Evolutionary conservation across 2,113 vertebrate genomes (phyloP).

Genomic region (Seriola aureovittata): DNA sequence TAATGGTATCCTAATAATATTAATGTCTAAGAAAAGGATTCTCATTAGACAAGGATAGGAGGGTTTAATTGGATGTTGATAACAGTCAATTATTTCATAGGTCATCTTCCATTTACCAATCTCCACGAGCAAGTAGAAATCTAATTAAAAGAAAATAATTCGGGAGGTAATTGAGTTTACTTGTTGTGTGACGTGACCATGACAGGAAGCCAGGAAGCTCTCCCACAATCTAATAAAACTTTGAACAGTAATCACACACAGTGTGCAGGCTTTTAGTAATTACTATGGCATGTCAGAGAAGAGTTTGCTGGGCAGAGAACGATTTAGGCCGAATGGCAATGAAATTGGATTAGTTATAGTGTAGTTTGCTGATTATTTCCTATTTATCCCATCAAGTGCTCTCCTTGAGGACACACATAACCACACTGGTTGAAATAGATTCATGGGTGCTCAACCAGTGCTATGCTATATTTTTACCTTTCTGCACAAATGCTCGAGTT

Average conservation of each 20-base stretch:
- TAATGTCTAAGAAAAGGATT: constrained; percentile 12
- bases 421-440: neutral
- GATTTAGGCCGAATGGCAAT: constrained; percentile 20
- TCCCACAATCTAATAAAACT: constrained; percentile 60
- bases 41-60: constrained; percentile 18
- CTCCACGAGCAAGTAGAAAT: constrained; percentile 45
- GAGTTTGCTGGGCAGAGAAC: neutral
- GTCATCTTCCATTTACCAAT: constrained; percentile 12
- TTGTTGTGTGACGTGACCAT: constrained; percentile 42
- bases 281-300: constrained; percentile 26
- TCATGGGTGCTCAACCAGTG: neutral
- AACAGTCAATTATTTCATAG: neutral
- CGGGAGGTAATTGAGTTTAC: constrained; percentile 56
- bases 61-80: constrained; percentile 3
- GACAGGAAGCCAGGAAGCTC: constrained; percentile 61
- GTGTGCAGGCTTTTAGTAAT: constrained; percentile 31
- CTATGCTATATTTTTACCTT: neutral
- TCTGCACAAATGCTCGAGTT: neutral
- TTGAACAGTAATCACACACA: constrained; percentile 43
- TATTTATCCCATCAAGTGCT: constrained; percentile 50
- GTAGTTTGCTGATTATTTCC: constrained; percentile 63
- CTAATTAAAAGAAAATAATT: constrained; percentile 58
- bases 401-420: constrained; percentile 2
- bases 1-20: constrained; percentile 35
- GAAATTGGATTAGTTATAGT: constrained; percentile 56